Evolutionary conservation across 2,888 invertebrate species (phyloP).

Genomic region (Dorcus hopei): DNA sequence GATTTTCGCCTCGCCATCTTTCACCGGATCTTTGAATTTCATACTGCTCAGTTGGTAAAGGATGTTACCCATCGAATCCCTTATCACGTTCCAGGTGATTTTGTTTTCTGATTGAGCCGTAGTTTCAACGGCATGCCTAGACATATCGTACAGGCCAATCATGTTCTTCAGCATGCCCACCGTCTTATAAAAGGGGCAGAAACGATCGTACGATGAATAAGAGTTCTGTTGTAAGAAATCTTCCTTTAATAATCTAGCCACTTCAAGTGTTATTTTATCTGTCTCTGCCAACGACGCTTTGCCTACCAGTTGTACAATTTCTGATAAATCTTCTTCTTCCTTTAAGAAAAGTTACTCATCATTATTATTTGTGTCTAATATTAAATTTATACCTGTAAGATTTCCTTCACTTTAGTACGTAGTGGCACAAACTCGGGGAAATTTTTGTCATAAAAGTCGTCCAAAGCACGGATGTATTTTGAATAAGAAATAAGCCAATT

Average conservation of each 20-base stretch:
- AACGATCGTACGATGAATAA: conserved; percentile 91
- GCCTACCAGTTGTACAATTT: conserved; percentile 99
- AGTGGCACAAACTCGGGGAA: conserved; percentile 95
- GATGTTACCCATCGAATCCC: conserved; percentile 94
- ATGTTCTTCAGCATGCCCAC: conserved; percentile 99
- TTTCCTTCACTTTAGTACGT: conserved; percentile 84
- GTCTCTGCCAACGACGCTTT: conserved; percentile 98
- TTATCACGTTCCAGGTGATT: conserved; percentile 96
- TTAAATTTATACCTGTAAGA: conserved; percentile 39
- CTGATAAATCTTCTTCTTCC: conserved; percentile 98
- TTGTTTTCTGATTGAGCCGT: conserved; percentile 99
- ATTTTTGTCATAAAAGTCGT: conserved; percentile 99
- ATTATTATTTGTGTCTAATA: not conserved
- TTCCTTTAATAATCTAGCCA: conserved; percentile 96
- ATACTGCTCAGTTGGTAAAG: conserved; percentile 97
- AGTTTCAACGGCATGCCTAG: conserved; percentile 95
- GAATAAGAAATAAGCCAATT: conserved; percentile 98
- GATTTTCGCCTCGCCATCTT: conserved; percentile 97
- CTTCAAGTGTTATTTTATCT: conserved; percentile 98
- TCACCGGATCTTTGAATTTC: conserved; percentile 99
- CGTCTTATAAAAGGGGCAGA: conserved; percentile 99
- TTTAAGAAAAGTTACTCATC: conserved; percentile 55
- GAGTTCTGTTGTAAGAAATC: conserved; percentile 99
- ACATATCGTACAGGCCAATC: conserved; percentile 97
- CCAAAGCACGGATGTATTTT: conserved; percentile 97